Base-by-base conservation (phyloP, 2,888 invertebrate genomes). In the Aporophyla lueneburgensis region DNA sequence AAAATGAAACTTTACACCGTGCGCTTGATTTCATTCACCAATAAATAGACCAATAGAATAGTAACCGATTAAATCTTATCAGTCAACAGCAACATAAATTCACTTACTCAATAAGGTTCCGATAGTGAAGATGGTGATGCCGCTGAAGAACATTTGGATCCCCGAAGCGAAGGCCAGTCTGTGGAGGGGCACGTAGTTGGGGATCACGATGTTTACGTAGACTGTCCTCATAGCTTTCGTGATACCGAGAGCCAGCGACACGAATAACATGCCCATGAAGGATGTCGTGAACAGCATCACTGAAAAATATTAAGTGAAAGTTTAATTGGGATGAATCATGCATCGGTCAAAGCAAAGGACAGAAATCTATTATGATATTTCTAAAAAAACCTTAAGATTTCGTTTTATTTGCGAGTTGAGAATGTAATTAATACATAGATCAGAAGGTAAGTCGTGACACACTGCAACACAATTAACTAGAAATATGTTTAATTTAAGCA, bases 151-250 rank as follows among this genome's bases (percentile, higher is more conserved):
- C 97, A 97, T 98, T 90, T 98, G 98, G 61, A 98, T 97, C 5
- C 98, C 98, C 10, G 97, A 97, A 5, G 98, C 98, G 65, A 97
- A 97, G 3, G 98, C 97, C 40, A 98, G 92, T 86, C 97, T 95
- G 71, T 98, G 97, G 54, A 98, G 92, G 0, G 98, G 97, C 10
- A 98, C 97, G 87, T 98, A 97, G 89, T 95, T 97, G 0, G 98
- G 98, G 76, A 98, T 97, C 6, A 98, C 97, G 24, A 98, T 93
- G 65, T 97, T 96, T 97, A 98, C 97, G 88, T 97, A 98, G 0
- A 98, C 98, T 0, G 98, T 97, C 80, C 98, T 94, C 49, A 98
- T 94, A 0, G 98, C 98, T 94, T 98, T 98, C 0, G 97, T 97
- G 61, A 97, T 92, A 27, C 98, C 98, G 81, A 98, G 94, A 16